Base-by-base conservation (phyloP, 2,888 invertebrate species). In the Oxyscelio sp. region DNA sequence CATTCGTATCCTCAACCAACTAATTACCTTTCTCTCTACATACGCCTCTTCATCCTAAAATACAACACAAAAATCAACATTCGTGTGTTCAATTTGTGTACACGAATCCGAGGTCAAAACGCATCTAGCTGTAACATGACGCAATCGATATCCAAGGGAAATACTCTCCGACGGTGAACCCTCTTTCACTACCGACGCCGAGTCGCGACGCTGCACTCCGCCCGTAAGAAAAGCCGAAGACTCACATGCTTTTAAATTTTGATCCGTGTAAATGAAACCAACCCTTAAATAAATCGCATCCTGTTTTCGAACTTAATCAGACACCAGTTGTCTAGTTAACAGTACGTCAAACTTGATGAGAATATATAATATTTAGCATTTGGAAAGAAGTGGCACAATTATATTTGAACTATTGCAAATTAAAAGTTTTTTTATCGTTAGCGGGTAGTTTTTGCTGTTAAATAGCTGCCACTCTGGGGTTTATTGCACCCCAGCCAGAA, bases 61-160 rank as follows among this genome's bases (percentile, higher is more conserved):
- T 11, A 11, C 15, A 43, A 15, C 9, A 11, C 15, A 11, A 43
- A 43, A 43, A 43, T n/a, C n/a, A 43, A 43, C 27, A 15, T 4
- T 11, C 15, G 9, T 11, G 43, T 43, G 9, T 48, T 9, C 4
- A 48, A 48, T 48, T 48, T 48, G 21, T 50, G 19, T 50, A 21
- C 19, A 50, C 21, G 17, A 43, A 43, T 43, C 43, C 17, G 17
- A 15, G 43, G 43, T 21, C 22, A 15, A 65, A 50, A 71, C 52
- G 65, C 56, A 45, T 43, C 15, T 43, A 50, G 65, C 50, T 85
- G 83, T 84, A 82, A 85, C 85, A 86, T 87, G 84, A 87, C 85
- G 74, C 83, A 81, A 90, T 90, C 90, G 89, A 90, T 89, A 87
- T 73, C 82, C 71, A 78, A 66, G 86, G 77, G 66, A 85, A 83